phyloP scores from a whole-genome alignment of 2,797 vertebrate genomes.

The Odontamblyopus rebecca region DNA sequence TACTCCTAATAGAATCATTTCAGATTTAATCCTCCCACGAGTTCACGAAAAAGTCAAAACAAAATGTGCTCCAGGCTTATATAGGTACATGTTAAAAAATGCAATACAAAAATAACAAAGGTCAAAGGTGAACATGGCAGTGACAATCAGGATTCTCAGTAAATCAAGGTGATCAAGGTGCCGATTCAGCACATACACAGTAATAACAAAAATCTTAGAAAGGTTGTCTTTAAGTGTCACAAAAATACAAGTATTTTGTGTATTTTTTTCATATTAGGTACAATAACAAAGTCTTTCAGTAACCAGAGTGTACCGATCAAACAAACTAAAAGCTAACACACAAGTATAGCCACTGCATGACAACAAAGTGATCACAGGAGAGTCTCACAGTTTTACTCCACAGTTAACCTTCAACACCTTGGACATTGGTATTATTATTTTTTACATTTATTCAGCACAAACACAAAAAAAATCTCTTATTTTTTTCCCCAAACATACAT shows the following conservation, averaged over 20 bases:
- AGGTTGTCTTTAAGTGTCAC: conserved; percentile 63
- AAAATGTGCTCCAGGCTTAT: conserved; percentile 51
- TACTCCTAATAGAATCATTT: conserved; percentile 34
- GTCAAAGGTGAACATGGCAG: conserved; percentile 48
- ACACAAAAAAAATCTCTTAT: conserved; percentile 61
- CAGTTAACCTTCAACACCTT: conserved; percentile 66
- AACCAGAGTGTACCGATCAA: conserved; percentile 59
- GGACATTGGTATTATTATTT: conserved; percentile 42
- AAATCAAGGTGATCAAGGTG: conserved; percentile 46
- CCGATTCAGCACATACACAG: conserved; percentile 39
- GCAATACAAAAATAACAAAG: conserved; percentile 51
- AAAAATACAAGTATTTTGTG: conserved; percentile 67
- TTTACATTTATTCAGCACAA: conserved; percentile 76
- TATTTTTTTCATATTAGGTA: conserved; percentile 56
- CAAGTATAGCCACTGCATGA: conserved; percentile 69
- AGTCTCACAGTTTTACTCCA: conserved; percentile 69
- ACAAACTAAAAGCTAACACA: conserved; percentile 73
- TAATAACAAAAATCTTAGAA: conserved; percentile 40
- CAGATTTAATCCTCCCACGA: conserved; percentile 61
- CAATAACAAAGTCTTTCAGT: conserved; percentile 66
- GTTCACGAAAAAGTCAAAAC: conserved; percentile 56
- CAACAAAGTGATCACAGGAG: conserved; percentile 72
- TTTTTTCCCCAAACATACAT: conserved; percentile 51
- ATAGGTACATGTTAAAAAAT: conserved; percentile 46
- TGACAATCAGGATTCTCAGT: conserved; percentile 54